Conservation (phyloP, 2,797 vertebrate genomes). For the Cheirogaleus major region DNA sequence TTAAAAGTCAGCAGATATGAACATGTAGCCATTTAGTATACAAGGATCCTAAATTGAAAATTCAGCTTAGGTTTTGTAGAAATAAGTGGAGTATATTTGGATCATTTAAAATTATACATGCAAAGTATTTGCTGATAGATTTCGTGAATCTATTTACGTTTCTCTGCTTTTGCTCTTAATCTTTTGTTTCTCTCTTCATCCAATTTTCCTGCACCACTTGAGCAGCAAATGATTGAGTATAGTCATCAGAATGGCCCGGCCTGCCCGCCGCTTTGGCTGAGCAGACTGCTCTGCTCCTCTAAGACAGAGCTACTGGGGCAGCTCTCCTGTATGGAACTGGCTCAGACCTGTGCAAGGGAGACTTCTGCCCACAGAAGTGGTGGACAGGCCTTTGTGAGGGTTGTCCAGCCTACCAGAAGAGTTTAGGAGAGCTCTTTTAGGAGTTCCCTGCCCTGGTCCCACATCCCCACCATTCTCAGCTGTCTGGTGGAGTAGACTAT, state of each 20-base stretch:
- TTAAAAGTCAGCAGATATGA: conserved; percentile 44
- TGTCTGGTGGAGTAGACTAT: neutral
- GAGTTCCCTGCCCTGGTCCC: neutral
- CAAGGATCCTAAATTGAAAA: neutral
- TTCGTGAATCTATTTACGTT: neutral
- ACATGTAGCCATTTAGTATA: neutral
- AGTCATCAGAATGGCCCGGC: rapidly evolving
- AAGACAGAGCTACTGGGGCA: neutral
- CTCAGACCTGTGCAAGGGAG: neutral
- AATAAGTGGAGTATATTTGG: neutral
- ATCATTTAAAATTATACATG: neutral
- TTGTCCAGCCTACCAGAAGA: neutral
- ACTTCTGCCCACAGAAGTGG: neutral
- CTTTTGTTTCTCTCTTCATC: neutral
- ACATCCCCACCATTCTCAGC: neutral
- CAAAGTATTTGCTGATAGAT: neutral
- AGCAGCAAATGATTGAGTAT: neutral
- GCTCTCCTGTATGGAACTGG: neutral
- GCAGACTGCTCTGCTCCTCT: rapidly evolving
- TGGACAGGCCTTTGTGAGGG: neutral
- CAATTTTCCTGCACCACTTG: neutral
- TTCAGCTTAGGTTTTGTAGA: conserved; percentile 23
- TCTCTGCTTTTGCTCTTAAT: neutral
- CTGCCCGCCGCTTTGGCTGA: neutral
- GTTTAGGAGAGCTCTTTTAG: neutral